Conservation (phyloP, 2,797 vertebrate species). For the Scyliorhinus canicula region DNA sequence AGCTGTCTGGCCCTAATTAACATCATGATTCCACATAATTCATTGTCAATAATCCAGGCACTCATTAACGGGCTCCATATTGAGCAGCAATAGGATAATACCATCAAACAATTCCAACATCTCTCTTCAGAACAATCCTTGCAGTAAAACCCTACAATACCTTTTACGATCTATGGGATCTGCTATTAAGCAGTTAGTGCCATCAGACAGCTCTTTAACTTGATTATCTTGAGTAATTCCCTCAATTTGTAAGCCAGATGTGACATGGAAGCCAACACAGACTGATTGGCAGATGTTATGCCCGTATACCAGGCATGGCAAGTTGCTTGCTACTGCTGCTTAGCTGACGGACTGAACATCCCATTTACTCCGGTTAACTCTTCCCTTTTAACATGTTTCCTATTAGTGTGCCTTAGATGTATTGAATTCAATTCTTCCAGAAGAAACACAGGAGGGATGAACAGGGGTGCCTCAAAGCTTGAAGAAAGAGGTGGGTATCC, state of each 20-base stretch:
- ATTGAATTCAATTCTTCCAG: background rate
- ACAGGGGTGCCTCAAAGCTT: background rate
- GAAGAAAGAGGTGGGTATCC: background rate
- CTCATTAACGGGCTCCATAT: slow-evolving; percentile 5
- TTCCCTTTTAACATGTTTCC: background rate
- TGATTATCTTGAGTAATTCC: background rate
- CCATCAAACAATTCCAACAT: background rate
- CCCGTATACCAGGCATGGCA: background rate
- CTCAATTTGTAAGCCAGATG: background rate
- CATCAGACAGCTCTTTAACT: background rate
- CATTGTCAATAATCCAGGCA: background rate
- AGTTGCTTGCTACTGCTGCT: background rate
- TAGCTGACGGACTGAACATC: background rate
- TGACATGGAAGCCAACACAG: background rate
- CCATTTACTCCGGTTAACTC: background rate
- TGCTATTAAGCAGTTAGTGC: background rate
- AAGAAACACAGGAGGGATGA: background rate
- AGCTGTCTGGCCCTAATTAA: background rate
- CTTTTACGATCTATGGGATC: background rate
- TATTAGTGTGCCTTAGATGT: background rate
- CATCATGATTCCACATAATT: slow-evolving; percentile 15
- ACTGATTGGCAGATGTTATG: background rate
- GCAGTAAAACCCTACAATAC: background rate
- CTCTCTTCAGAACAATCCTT: background rate
- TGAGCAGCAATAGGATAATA: background rate